Percentiles rank a stretch among this genome's conserved stretches.
phyloP scores from a whole-genome alignment of 2,888 invertebrate genomes.

The Caenorhabditis panamensis region DNA sequence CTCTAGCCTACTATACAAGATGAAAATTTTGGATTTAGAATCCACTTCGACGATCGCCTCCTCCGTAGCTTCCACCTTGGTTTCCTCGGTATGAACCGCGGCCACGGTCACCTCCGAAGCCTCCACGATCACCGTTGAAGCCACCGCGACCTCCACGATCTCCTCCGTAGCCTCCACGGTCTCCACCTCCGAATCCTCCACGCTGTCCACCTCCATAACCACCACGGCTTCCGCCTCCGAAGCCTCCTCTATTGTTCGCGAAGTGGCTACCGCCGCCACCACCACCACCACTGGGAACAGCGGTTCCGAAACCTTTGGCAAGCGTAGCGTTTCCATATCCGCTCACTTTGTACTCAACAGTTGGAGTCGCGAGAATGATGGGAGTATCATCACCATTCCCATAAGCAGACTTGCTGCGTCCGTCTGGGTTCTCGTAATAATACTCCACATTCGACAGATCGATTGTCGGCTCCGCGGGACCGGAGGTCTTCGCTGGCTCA shows the following conservation, averaged over 20 bases:
- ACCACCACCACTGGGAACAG: neutral
- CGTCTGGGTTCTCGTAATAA: neutral
- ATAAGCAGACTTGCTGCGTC: neutral
- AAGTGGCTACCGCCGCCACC: conserved; percentile 3
- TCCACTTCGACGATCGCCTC: conserved; percentile 5
- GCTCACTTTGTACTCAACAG: conserved; percentile 1
- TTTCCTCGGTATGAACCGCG: conserved; percentile 11
- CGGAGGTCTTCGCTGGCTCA: no score
- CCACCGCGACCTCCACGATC: conserved; percentile 15
- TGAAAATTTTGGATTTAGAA: neutral
- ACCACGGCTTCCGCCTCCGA: neutral
- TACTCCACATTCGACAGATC: no score
- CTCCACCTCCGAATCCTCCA: conserved; percentile 13
- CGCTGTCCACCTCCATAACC: neutral
- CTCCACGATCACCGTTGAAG: neutral
- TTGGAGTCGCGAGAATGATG: conserved; percentile 10
- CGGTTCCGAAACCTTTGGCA: neutral
- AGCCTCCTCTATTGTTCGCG: neutral
- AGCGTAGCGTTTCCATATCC: neutral
- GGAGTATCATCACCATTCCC: conserved; percentile 19
- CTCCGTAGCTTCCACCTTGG: neutral
- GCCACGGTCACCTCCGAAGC: conserved; percentile 8
- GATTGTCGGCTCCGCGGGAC: no score
- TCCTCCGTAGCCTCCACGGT: conserved; percentile 3
- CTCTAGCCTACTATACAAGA: neutral